phyloP scores from a whole-genome alignment of 2,888 invertebrate species.

The Dione vanillae region DNA sequence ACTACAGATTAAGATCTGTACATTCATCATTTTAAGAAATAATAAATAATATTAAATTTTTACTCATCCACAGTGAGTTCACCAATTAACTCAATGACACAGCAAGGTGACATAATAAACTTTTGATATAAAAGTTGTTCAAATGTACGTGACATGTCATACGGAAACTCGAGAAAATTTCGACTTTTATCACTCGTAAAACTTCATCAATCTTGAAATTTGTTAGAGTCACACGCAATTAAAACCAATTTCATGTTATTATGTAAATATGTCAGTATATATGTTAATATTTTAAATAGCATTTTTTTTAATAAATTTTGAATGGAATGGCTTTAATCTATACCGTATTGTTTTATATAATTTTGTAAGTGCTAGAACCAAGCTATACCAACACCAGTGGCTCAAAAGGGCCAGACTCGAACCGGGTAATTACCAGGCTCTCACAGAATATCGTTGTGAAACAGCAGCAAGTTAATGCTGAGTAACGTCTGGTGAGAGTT shows the following conservation, averaged over 20 bases:
- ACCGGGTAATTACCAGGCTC: no score
- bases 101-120: slow-evolving; percentile 24
- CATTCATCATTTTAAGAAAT: no score
- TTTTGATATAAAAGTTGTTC: slow-evolving; percentile 21
- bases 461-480: no score
- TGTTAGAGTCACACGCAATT: slow-evolving; percentile 12
- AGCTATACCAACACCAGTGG: no score
- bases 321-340: no score
- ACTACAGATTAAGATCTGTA: no score
- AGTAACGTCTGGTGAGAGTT: no score
- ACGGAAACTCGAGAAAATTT: slow-evolving; percentile 15
- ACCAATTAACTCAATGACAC: slow-evolving; percentile 14
- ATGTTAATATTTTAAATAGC: neutral
- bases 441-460: no score
- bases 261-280: neutral
- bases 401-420: no score
- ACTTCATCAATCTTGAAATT: slow-evolving; percentile 24
- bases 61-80: neutral
- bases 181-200: slow-evolving; percentile 17
- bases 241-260: neutral
- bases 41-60: slow-evolving; percentile 5
- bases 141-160: slow-evolving; percentile 21
- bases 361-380: no score
- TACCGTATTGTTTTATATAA: no score
- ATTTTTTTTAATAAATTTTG: no score